A percentile compares a stretch with the other conserved stretches of the same genome.
Conservation (phyloP, 2,797 vertebrate genomes). For the Protosalanx chinensis region DNA sequence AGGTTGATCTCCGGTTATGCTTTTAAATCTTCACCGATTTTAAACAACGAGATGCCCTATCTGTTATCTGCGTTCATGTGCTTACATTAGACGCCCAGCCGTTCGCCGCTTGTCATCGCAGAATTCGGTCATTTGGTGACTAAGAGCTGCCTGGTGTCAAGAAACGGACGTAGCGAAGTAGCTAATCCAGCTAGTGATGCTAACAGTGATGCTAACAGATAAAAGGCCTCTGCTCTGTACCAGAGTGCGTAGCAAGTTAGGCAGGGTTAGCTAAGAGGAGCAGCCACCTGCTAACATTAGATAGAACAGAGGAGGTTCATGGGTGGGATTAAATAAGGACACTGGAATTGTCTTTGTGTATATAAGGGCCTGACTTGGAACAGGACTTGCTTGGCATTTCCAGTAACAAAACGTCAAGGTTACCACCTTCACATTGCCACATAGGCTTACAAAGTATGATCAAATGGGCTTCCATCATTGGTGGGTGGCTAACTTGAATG, state of each 20-base stretch:
- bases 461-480: not conserved
- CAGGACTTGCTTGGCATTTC: too few relatives aligned
- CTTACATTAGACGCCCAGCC: not conserved
- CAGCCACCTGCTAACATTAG: conserved; percentile 42
- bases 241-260: conserved; percentile 35
- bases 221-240: not conserved
- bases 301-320: conserved; percentile 53
- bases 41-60: not conserved
- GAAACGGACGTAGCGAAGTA: not conserved
- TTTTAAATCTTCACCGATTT: conserved; percentile 15
- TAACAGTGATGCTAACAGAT: not conserved
- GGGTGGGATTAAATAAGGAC: conserved; percentile 45
- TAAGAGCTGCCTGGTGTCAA: not conserved
- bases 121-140: not conserved
- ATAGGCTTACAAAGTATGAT: not conserved
- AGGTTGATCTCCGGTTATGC: conserved; percentile 42
- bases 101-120: not conserved
- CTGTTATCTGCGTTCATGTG: not conserved
- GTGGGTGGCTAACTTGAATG: not conserved
- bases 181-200: conserved; percentile 1
- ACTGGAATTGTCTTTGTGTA: conserved; percentile 13
- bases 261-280: conserved; percentile 33
- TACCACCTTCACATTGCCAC: not conserved
- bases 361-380: not conserved
- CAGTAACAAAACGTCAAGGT: not conserved